Evolutionary conservation across 1,140 invertebrate species (phyloP), one percentile per base, ranked within the genome.

Genomic region (Phymorhynchus buccinoides): DNA sequence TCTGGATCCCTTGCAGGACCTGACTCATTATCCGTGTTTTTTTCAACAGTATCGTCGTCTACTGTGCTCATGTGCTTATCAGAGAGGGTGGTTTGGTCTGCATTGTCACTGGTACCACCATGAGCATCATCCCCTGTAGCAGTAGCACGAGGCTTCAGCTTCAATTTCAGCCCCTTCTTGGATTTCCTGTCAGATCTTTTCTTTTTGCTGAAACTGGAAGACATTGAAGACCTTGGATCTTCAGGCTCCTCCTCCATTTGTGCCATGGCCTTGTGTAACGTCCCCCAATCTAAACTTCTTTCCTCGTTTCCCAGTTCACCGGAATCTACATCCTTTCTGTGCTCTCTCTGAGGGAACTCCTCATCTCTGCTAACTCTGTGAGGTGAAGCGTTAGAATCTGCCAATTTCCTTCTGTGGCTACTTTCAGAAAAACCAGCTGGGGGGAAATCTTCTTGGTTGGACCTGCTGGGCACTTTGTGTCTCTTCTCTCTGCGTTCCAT

Each of bases 171-270:
- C 4, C 56, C 62, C 66, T 66, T 71, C n/a, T 42, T 83, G 9
- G 62, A 62, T 71, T 83, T 83, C 66, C 66, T 83, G 35, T 83
- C 81, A 16, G 66, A 62, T 30, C 73, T 68, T 42, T 14, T 44
- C 35, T 30, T 66, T 41, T 82, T 37, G 37, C 22, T 27, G 4
- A 22, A 27, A 27, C 56, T 62, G 22, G 56, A 18, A 62, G 22
- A 22, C 22, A 12, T 62, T 16, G 56, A 6, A 27, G 12, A 4
- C 56, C 12, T 27, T 27, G 22, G 56, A 27, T 27, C n/a, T 9
- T 52, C 22, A 18, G 12, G 48, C 22, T 52, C 48, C 48, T 52
- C 48, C 48, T 52, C 48, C 48, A 9, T 14, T 2, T 62, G 56
- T 22, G 22, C 22, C 56, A 9, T 62, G 14, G 6, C n/a, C 0